phyloP scores from a whole-genome alignment of 2,888 invertebrate species.

The Acleris cristana region DNA sequence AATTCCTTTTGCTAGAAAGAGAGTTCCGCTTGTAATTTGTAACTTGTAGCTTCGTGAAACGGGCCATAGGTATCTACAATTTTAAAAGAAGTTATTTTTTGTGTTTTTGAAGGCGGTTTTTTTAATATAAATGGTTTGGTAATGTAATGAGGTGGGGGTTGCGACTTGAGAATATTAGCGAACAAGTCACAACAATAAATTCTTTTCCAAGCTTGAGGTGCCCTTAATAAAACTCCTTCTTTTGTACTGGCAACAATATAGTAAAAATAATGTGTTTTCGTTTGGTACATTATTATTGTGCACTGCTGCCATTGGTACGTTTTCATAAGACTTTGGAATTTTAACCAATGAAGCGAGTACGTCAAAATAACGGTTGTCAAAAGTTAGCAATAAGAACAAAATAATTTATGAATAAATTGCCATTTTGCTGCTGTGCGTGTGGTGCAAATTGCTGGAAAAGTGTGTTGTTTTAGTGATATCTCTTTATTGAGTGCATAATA shows the following conservation, averaged over 20 bases:
- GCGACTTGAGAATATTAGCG: too few species aligned
- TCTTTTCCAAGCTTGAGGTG: too few species aligned
- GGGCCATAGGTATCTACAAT: too few species aligned
- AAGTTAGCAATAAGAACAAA: conserved; percentile 41
- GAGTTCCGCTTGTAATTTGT: too few species aligned
- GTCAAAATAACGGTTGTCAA: background rate
- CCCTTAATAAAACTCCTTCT: background rate
- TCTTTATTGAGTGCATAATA: conserved; percentile 41
- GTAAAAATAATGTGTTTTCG: conserved; percentile 6
- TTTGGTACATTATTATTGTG: background rate
- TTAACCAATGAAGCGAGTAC: conserved; percentile 8
- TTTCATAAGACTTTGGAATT: background rate
- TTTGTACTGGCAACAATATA: conserved; percentile 19
- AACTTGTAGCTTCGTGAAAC: too few species aligned
- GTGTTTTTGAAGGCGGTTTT: too few species aligned
- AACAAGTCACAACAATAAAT: too few species aligned
- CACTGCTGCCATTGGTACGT: conserved; percentile 12
- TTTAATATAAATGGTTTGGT: too few species aligned
- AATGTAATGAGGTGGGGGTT: too few species aligned
- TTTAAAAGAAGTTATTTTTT: too few species aligned
- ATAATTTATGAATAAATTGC: conserved; percentile 60
- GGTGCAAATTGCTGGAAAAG: conserved; percentile 45
- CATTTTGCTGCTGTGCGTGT: conserved; percentile 58
- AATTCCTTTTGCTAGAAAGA: too few species aligned
- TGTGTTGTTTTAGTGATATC: conserved; percentile 46